Conservation (phyloP, 2,797 vertebrate species). For the Anabas testudineus region DNA sequence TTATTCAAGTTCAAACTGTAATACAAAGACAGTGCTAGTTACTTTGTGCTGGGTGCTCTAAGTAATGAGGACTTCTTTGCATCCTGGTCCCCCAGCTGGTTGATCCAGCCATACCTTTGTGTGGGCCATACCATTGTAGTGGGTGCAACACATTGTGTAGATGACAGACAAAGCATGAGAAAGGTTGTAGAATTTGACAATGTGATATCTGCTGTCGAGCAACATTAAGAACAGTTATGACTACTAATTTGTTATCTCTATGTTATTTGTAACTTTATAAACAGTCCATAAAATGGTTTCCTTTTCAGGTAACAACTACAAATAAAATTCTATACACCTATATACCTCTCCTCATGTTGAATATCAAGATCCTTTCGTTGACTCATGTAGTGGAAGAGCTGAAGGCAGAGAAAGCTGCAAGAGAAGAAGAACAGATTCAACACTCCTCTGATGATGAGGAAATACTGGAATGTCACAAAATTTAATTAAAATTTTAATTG, state of each 20-base stretch:
- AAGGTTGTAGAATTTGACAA: conserved; percentile 62
- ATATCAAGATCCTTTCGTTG: too few species aligned
- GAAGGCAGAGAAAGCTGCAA: conserved; percentile 22
- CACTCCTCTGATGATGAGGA: too few species aligned
- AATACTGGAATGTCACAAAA: too few species aligned
- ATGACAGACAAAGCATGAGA: conserved; percentile 52
- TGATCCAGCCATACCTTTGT: not conserved
- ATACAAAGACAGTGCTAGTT: not conserved
- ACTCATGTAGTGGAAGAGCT: too few species aligned
- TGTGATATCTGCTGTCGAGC: conserved; percentile 28
- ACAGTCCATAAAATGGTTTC: too few species aligned
- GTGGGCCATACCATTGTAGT: conserved; percentile 6
- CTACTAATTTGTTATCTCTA: not conserved
- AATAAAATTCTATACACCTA: too few species aligned
- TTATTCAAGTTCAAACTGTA: too few species aligned
- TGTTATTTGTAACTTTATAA: too few species aligned
- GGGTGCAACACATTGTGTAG: conserved; percentile 35
- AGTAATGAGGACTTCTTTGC: not conserved
- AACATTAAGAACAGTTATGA: not conserved
- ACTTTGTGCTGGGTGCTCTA: not conserved
- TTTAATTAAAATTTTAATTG: not conserved
- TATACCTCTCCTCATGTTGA: too few species aligned
- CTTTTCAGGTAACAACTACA: too few species aligned
- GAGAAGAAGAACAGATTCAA: conserved; percentile 85
- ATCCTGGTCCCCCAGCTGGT: not conserved